Percentiles rank a stretch among this genome's conserved stretches.
Conservation (phyloP, 2,113 vertebrate genomes). For the Pipra filicauda region DNA sequence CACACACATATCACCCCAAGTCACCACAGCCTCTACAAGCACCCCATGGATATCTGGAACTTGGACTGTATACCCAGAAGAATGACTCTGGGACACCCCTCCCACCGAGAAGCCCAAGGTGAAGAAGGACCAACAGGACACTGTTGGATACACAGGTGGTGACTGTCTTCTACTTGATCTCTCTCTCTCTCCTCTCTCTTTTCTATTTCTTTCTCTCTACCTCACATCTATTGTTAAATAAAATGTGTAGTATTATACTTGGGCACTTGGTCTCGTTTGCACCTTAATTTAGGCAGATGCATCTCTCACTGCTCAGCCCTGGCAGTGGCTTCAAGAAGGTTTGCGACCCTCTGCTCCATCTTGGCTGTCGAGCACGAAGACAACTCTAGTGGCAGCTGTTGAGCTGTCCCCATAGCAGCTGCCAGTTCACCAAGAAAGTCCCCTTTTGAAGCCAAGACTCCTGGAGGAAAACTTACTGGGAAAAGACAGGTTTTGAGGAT, state of each 20-base stretch:
- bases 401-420: background rate
- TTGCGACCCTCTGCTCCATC: background rate
- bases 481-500: background rate
- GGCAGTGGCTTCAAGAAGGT: background rate
- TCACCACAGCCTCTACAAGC: background rate
- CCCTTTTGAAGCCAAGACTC: background rate
- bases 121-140: background rate
- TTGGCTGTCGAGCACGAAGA: background rate
- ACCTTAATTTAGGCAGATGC: background rate
- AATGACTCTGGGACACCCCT: background rate
- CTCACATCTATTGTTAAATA: background rate
- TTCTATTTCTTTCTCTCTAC: background rate
- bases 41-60: background rate
- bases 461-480: background rate
- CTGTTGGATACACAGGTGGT: background rate
- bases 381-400: fast-evolving
- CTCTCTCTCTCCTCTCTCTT: background rate
- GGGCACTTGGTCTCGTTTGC: background rate
- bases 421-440: background rate
- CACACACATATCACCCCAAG: too few relatives aligned
- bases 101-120: background rate
- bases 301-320: background rate
- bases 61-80: background rate
- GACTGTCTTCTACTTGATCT: background rate
- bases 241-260: background rate